Percentiles rank a stretch among this genome's conserved stretches.
phyloP scores from a whole-genome alignment of 2,113 vertebrate species.

The Podarcis cretensis region DNA sequence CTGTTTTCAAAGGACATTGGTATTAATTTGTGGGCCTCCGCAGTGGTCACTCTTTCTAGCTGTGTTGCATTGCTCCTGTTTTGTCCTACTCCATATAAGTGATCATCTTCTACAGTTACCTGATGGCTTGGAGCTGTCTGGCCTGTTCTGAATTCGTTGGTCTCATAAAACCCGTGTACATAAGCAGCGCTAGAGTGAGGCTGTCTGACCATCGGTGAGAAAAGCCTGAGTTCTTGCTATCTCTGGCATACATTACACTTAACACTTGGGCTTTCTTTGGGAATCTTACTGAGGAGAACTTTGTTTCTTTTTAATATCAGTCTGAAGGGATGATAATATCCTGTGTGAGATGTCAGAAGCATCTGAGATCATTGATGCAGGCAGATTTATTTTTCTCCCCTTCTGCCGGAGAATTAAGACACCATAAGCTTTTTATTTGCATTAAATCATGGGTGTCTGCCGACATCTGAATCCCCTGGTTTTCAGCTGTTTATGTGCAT shows the following conservation, averaged over 20 bases:
- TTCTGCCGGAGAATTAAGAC: conserved; percentile 58
- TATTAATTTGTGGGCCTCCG: not conserved
- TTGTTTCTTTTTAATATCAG: conserved; percentile 55
- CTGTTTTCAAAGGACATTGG: not conserved
- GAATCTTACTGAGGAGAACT: conserved; percentile 44
- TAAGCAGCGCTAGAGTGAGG: not conserved
- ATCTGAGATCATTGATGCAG: conserved; percentile 56
- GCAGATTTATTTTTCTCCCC: conserved; percentile 57
- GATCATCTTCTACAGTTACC: not conserved
- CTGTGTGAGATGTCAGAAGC: conserved; percentile 61
- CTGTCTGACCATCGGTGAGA: conserved; percentile 13
- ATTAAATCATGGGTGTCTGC: conserved; percentile 58
- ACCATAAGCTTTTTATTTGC: conserved; percentile 70
- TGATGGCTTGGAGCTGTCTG: not conserved
- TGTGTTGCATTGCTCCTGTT: not conserved
- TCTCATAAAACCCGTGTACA: not conserved
- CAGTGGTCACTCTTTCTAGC: not conserved
- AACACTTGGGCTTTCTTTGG: conserved; percentile 33
- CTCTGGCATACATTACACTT: conserved; percentile 42
- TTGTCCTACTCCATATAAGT: not conserved
- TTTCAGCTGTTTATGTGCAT: conserved; percentile 59
- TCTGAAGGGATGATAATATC: conserved; percentile 59
- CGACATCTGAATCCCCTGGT: conserved; percentile 53
- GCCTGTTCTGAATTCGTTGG: not conserved
- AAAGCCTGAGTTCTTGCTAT: not conserved